These are phyloP conservation scores for Macrosteles quadrilineatus DNA, from an alignment of 1,140 invertebrate genomes.

Conservation along the genomic window DNA sequence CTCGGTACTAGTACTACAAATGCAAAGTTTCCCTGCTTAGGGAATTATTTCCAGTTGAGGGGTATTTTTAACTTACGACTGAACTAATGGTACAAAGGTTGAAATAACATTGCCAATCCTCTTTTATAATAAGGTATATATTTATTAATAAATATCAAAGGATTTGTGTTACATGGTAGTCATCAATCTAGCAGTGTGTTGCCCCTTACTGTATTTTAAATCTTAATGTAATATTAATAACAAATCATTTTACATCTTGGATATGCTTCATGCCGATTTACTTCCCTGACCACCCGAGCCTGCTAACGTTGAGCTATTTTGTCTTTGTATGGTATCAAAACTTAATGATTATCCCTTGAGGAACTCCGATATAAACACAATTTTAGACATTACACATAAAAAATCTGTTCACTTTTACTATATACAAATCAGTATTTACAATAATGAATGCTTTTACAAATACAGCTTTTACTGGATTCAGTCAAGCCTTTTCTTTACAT, in stretches of 20 bases:
- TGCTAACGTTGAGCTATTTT: conserved; percentile 2
- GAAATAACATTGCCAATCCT: too few relatives aligned
- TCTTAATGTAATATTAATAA: not conserved
- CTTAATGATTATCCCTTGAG: not conserved
- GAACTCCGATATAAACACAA: not conserved
- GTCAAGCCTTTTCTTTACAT: too few relatives aligned
- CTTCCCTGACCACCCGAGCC: not conserved
- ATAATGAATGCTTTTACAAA: too few relatives aligned
- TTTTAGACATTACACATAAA: too few relatives aligned
- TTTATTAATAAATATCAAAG: conserved; percentile 26
- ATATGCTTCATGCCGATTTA: not conserved
- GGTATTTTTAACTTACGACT: too few relatives aligned
- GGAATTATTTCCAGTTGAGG: too few relatives aligned
- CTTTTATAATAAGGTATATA: conserved; percentile 5
- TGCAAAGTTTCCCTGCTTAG: too few relatives aligned
- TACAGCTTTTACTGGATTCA: too few relatives aligned
- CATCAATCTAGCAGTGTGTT: not conserved
- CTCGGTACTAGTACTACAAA: too few relatives aligned
- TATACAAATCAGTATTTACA: too few relatives aligned
- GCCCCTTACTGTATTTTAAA: not conserved
- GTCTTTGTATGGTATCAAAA: not conserved
- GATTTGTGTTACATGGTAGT: conserved; percentile 11
- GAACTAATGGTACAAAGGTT: too few relatives aligned
- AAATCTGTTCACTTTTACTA: too few relatives aligned
- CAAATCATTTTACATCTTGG: not conserved